Conservation (phyloP, 2,797 vertebrate genomes). For the Danio albolineatus region DNA sequence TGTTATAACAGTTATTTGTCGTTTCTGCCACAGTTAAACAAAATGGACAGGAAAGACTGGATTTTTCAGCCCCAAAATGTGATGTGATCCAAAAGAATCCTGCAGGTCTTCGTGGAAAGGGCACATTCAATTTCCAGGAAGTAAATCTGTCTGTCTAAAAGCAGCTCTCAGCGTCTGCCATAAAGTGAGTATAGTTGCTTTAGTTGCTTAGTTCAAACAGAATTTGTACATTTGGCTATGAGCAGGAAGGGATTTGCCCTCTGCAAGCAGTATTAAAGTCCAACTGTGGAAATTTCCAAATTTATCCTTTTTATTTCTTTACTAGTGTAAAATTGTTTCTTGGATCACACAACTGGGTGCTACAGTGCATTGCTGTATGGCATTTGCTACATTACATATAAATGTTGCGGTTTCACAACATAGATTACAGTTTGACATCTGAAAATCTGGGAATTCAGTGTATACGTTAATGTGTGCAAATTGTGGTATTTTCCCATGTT, state of each 20-base stretch:
- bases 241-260: not conserved
- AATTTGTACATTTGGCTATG: conserved; percentile 4
- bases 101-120: not conserved
- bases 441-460: not conserved
- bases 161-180: too few species aligned
- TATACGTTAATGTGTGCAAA: not conserved
- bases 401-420: too few species aligned
- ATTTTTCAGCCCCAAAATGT: not conserved
- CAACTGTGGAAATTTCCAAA: not conserved
- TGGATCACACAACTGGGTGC: too few species aligned
- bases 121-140: not conserved
- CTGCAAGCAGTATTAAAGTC: not conserved
- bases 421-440: too few species aligned
- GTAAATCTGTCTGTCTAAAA: not conserved
- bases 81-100: not conserved
- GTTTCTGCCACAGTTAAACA: not conserved
- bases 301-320: too few species aligned
- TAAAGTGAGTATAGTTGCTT: conserved; percentile 25
- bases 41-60: not conserved
- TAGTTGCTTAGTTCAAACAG: not conserved
- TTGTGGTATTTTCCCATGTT: too few species aligned
- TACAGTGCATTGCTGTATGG: too few species aligned
- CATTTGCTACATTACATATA: too few species aligned
- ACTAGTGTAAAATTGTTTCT: too few species aligned
- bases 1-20: not conserved